These are phyloP conservation scores for Mimachlamys varia DNA, from an alignment of 2,888 invertebrate species.

Conservation along the genomic window DNA sequence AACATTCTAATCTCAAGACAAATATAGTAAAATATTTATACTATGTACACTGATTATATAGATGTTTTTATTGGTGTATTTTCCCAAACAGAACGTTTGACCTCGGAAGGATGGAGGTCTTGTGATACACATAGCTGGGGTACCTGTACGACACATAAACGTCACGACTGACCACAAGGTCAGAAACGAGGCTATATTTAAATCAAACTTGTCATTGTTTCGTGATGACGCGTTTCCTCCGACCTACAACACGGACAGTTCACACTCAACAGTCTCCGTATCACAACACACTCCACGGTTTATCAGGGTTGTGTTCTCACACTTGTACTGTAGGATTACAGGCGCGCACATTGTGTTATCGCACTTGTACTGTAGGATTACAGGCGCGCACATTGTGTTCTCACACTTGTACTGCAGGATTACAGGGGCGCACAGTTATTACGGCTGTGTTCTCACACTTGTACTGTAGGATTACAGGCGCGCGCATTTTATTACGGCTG, in stretches of 20 bases:
- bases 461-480: too few species aligned
- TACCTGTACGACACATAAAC: background rate
- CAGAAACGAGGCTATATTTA: background rate
- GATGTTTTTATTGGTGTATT: too few species aligned
- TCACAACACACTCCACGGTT: background rate
- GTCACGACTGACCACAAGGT: background rate
- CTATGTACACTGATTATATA: too few species aligned
- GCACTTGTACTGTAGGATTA: background rate
- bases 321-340: too few species aligned
- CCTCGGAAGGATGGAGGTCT: background rate
- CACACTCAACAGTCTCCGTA: background rate
- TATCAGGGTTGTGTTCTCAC: background rate
- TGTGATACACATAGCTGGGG: background rate
- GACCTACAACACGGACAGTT: background rate
- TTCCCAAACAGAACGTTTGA: background rate
- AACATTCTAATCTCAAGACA: too few species aligned
- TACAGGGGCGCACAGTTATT: too few species aligned
- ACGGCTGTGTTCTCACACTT: too few species aligned
- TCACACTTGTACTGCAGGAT: too few species aligned
- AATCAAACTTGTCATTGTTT: constrained; percentile 23
- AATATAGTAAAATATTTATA: too few species aligned
- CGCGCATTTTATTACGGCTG: too few species aligned
- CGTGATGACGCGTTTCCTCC: background rate
- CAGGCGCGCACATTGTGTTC: background rate
- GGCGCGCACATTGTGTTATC: too few species aligned